Percentiles rank a stretch among this genome's conserved stretches.
phyloP scores from a whole-genome alignment of 2,113 vertebrate species.

The Strigops habroptila region DNA sequence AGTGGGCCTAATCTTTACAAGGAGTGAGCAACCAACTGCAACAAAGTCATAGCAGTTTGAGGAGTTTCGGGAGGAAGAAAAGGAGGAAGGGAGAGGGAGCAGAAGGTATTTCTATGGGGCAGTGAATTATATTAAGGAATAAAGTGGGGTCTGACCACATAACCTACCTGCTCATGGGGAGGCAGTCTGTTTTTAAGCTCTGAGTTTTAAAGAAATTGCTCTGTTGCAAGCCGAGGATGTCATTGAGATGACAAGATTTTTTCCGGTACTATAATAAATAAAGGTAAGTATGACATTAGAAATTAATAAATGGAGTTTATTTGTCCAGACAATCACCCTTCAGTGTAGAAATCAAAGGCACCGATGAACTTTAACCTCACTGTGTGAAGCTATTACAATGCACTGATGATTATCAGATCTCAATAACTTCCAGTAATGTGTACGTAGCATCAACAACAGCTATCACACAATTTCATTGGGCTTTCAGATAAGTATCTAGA shows the following conservation, averaged over 20 bases:
- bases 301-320: conserved; percentile 10
- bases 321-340: not conserved
- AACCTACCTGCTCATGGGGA: accelerated
- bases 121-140: accelerated
- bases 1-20: not conserved
- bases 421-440: not conserved
- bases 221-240: not conserved
- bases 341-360: not conserved
- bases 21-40: accelerated
- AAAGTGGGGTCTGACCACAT: not conserved
- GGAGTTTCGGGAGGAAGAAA: not conserved
- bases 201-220: not conserved
- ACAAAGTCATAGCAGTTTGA: accelerated
- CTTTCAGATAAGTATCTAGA: conserved; percentile 46
- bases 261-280: not conserved
- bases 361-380: not conserved
- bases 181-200: not conserved
- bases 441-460: conserved; percentile 16
- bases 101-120: not conserved
- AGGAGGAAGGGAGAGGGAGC: not conserved
- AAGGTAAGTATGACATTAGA: not conserved
- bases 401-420: conserved; percentile 8
- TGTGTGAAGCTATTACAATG: not conserved
- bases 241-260: not conserved
- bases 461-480: conserved; percentile 29